Base-by-base conservation (phyloP, 2,888 invertebrate genomes). In the Agriopis marginaria region DNA sequence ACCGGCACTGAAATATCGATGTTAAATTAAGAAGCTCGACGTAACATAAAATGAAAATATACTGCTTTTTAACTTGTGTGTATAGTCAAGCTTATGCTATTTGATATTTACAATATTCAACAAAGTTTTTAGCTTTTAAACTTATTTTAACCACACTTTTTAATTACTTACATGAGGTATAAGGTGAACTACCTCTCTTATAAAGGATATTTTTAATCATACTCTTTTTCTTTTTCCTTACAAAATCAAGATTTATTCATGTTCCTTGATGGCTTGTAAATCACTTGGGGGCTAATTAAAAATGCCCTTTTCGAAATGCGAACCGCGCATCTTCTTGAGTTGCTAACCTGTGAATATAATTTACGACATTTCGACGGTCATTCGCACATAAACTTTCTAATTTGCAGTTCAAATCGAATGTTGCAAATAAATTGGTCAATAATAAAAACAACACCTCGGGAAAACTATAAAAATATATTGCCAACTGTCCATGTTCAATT, bases 331-430 rank as follows among this genome's bases (percentile, higher is more conserved):
- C 84, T 72, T 76, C 77, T 39, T 68, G 81, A 88, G 83, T 84
- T 82, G 87, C 86, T 82, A 89, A 89, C 86, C 87, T 82, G 90
- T 83, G 85, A 87, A 89, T 79, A 87, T 91, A 90, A 92, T 93
- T 93, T 94, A 94, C 89, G 92, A 90, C 86, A 89, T 88, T 85
- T 86, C 81, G 77, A 82, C 84, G 84, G 81, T 86, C 85, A 86
- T 88, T 86, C 83, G 81, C 86, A 83, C 90, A 88, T 90, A 92
- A 93, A 90, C 92, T 91, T 93, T 93, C 92, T 92, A 91, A 94
- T 92, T 92, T 93, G 91, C 89, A 82, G 82, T 75, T 82, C 81
- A 78, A 81, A 82, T 83, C 80, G 84, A 81, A 83, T 86, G 86
- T 86, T 87, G 83, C 87, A 89, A 87, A 86, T 89, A 87, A 87